Conservation (phyloP, 2,113 vertebrate species). For the Tapirus terrestris region DNA sequence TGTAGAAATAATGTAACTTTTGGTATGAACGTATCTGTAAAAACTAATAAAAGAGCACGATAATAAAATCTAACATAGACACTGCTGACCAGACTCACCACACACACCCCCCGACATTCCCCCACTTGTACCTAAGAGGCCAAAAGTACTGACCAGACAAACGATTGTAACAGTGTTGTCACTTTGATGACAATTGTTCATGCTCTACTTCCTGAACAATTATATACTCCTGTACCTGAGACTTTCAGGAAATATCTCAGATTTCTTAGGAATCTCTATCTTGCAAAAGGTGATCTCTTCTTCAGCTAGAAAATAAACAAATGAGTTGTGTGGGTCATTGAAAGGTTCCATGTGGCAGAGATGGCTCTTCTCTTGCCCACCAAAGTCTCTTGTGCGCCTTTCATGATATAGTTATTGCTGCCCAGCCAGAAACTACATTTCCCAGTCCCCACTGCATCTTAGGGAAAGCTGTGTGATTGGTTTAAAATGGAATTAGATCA, state of each 20-base stretch:
- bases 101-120: rapidly evolving
- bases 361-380: not conserved
- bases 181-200: not conserved
- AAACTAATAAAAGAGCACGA: not conserved
- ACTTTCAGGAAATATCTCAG: not conserved
- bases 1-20: not conserved
- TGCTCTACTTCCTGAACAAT: not conserved
- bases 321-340: not conserved
- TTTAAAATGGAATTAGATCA: not conserved
- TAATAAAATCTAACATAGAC: not conserved
- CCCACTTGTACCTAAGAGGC: not conserved
- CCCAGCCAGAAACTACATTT: not conserved
- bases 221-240: constrained; percentile 51
- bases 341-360: not conserved
- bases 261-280: not conserved
- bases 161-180: not conserved
- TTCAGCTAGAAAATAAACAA: constrained; percentile 61
- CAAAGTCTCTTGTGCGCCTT: not conserved
- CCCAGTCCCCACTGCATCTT: not conserved
- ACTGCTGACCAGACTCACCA: too few species aligned
- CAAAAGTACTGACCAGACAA: not conserved
- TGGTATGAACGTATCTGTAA: not conserved
- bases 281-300: constrained; percentile 4
- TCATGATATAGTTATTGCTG: not conserved
- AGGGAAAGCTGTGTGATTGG: not conserved